phyloP scores from a whole-genome alignment of 2,113 vertebrate species.

The Lipotes vexillifer region DNA sequence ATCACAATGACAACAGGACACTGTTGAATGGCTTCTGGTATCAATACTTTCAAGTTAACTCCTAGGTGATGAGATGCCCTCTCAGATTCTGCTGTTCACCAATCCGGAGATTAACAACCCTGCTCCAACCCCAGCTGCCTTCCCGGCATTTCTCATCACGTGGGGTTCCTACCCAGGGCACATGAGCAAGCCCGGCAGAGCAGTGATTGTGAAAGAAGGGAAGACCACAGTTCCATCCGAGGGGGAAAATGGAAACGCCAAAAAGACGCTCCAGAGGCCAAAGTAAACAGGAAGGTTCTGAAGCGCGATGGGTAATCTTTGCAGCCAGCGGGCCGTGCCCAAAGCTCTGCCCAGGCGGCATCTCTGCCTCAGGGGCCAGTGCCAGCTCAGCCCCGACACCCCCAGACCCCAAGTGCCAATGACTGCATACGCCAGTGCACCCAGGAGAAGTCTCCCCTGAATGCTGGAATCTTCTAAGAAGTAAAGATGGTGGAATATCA shows the following conservation, averaged over 20 bases:
- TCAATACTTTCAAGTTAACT: neutral
- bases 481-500: neutral
- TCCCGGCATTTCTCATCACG: neutral
- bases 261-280: neutral
- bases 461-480: neutral
- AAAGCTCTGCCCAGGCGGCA: neutral
- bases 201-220: neutral
- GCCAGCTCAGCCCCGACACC: neutral
- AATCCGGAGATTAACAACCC: neutral
- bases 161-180: neutral
- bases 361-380: neutral
- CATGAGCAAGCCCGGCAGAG: neutral
- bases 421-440: neutral
- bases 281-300: conserved; percentile 58
- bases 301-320: neutral
- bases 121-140: neutral
- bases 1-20: rapidly evolving
- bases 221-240: neutral
- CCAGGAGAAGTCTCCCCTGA: neutral
- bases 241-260: neutral
- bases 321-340: neutral
- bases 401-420: neutral
- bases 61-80: neutral
- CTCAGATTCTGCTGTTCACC: neutral
- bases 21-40: neutral